Evolutionary conservation across 92 coral and sea anemone species (phyloP).

Genomic region (Paragorgia papillata): DNA sequence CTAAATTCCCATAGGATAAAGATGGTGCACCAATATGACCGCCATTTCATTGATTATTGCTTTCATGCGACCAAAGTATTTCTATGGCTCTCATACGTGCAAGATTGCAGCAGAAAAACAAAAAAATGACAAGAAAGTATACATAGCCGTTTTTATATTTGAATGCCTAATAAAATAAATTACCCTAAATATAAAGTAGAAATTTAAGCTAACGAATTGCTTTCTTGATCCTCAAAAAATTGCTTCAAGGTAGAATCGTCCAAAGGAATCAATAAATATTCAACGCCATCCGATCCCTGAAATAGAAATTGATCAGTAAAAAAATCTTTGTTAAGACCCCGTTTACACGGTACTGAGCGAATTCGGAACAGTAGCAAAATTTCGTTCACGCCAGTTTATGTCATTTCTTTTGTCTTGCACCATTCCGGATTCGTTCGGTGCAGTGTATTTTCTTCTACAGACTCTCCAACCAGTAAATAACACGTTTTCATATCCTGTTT

Average conservation of each 20-base stretch:
- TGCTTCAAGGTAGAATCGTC: constrained; percentile 81
- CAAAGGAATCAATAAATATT: constrained; percentile 76
- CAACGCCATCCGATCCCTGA: constrained; percentile 95
- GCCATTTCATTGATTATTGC: no score
- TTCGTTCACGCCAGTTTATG: no score
- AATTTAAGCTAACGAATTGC: constrained; percentile 6
- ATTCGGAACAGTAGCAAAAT: not conserved
- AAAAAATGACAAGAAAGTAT: not conserved
- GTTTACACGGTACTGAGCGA: not conserved
- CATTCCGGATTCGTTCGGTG: no score
- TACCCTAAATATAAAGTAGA: not conserved
- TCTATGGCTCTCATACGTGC: no score
- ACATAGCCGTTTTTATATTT: not conserved
- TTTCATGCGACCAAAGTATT: no score
- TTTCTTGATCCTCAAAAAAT: constrained; percentile 86
- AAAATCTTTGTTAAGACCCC: not conserved
- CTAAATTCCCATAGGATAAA: no score
- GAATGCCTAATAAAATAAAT: not conserved
- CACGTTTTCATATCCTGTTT: no score
- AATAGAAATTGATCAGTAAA: not conserved
- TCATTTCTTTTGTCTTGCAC: no score
- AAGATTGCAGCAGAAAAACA: not conserved
- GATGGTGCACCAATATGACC: no score
- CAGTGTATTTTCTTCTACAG: no score
- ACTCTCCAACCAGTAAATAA: no score